Evolutionary conservation across 2,888 invertebrate genomes (phyloP), one percentile per base, ranked within the genome.

Genomic region (Polyploca ridens): DNA sequence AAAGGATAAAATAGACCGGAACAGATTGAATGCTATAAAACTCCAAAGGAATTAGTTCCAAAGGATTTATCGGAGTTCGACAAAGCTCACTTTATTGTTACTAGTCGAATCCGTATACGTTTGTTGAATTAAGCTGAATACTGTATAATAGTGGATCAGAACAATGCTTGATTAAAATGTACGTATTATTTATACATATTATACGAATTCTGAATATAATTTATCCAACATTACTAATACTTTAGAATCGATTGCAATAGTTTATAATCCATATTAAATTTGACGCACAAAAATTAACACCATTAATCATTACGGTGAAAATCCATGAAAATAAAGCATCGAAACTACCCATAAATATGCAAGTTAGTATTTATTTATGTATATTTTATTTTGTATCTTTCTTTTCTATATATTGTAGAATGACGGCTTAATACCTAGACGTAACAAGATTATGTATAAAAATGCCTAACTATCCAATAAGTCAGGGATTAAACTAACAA

Each of bases 401-500:
- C 27, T 27, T 27, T 27, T 27, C 27, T 27, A 27, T 27, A 27
- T 27, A 27, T 27, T 27, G 1, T 27, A 27, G 27, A 27, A 35
- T 7, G 4, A 6, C 1, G 35, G 35, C 35, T n/a, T 7, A 35
- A 38, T 3, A 10, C 38, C 7, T 38, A 38, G 1, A 3, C 6
- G 13, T 7, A 6, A 3, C 13, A 41, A 13, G 41, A n/a, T n/a
- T n/a, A 46, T 6, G 10, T 4, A 8, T 14, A 54, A n/a, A n/a
- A n/a, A n/a, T 16, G 8, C 1, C 16, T 16, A 49, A 7, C n/a
- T 49, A 0, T 16, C 19, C 16, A 10, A 46, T 46, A 46, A 19
- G 54, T 10, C 19, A 54, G 14, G 19, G 73, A 63, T 27, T 60
- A 65, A 64, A 70, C 62, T 58, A 66, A 70, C 69, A 73, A 73